Conservation (phyloP, 2,888 invertebrate species). For the Dryococelus australis region DNA sequence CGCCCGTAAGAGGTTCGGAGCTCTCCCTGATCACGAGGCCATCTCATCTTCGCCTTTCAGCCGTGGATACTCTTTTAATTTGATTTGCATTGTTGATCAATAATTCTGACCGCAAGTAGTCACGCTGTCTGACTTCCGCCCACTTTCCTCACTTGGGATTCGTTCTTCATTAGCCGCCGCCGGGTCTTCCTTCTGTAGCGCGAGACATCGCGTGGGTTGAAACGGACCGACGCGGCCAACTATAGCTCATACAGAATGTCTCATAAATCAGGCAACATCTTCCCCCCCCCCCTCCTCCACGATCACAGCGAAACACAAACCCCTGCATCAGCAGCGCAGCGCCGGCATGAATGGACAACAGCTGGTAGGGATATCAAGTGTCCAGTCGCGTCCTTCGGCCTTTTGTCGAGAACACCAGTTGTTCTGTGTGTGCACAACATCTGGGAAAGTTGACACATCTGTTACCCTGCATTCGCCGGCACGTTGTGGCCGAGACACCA, state of each 20-base stretch:
- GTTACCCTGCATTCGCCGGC: no score
- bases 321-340: neutral
- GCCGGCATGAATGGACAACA: neutral
- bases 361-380: neutral
- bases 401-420: no score
- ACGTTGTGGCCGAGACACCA: no score
- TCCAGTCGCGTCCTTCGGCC: no score
- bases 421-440: no score
- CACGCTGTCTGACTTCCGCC: neutral
- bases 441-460: no score
- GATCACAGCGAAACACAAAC: neutral
- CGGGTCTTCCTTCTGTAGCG: neutral
- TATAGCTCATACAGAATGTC: neutral
- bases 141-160: neutral
- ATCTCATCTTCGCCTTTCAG: no score
- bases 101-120: neutral
- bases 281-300: no score
- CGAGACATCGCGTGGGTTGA: no score
- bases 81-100: neutral
- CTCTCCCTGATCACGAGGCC: no score
- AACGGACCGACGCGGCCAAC: neutral
- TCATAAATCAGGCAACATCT: neutral
- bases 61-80: neutral
- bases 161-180: neutral
- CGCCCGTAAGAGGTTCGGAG: no score